A percentile compares a stretch with the other conserved stretches of the same genome.
These are phyloP conservation scores for Agriotes lineatus DNA, from an alignment of 2,888 invertebrate species.

Conservation along the genomic window DNA sequence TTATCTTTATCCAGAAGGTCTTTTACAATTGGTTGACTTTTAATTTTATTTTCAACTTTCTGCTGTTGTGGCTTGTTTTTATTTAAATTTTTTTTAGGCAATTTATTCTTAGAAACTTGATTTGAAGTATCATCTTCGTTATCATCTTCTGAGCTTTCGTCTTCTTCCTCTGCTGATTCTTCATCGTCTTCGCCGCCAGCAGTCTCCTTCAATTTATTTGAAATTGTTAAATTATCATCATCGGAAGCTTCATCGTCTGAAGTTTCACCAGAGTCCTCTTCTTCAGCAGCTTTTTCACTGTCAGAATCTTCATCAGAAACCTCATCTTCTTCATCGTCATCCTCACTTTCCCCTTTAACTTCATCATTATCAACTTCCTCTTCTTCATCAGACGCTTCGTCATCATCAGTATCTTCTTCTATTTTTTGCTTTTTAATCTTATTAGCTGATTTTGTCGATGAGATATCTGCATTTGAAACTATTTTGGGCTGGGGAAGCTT, in stretches of 20 bases:
- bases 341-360: slow-evolving; percentile 22
- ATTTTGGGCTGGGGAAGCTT: too few species aligned
- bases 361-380: slow-evolving; percentile 44
- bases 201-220: too few species aligned
- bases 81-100: neutral
- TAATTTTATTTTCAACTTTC: too few species aligned
- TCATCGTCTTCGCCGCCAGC: slow-evolving; percentile 31
- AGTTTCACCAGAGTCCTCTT: slow-evolving; percentile 44
- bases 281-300: slow-evolving; percentile 39
- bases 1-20: too few species aligned
- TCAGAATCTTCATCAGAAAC: slow-evolving; percentile 35
- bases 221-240: too few species aligned
- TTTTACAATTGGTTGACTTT: too few species aligned
- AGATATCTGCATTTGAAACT: too few species aligned
- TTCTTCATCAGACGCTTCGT: slow-evolving; percentile 19
- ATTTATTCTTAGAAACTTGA: neutral
- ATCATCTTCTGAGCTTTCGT: slow-evolving; percentile 33
- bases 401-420: neutral
- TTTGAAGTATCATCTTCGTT: slow-evolving; percentile 1
- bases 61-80: slow-evolving; percentile 7
- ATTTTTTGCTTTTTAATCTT: too few species aligned
- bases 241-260: slow-evolving; percentile 40
- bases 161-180: slow-evolving; percentile 18
- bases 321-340: slow-evolving; percentile 21
- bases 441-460: too few species aligned